Evolutionary conservation across 1,140 invertebrate genomes (phyloP).

Genomic region (Copidosoma floridanum): DNA sequence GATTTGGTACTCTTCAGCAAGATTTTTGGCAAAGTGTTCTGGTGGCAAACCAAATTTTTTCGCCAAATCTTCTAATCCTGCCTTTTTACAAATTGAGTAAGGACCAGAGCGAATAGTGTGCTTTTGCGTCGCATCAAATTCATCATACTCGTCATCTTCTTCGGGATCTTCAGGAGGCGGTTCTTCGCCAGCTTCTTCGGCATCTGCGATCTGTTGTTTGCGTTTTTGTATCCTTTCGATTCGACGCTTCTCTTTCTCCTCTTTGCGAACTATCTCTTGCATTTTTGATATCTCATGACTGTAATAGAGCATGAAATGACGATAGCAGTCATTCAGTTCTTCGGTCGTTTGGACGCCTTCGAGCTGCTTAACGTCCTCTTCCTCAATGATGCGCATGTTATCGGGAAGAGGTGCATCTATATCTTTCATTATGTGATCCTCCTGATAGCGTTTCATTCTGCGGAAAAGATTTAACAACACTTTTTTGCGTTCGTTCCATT

Average conservation of each 20-base stretch:
- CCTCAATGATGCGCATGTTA: slow-evolving; percentile 76
- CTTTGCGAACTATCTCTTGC: slow-evolving; percentile 68
- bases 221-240: slow-evolving; percentile 49
- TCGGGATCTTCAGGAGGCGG: slow-evolving; percentile 50
- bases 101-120: slow-evolving; percentile 83
- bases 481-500: slow-evolving; percentile 82
- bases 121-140: slow-evolving; percentile 69
- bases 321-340: slow-evolving; percentile 89
- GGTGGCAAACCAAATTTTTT: slow-evolving; percentile 94
- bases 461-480: slow-evolving; percentile 81
- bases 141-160: slow-evolving; percentile 60
- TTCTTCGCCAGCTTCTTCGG: slow-evolving; percentile 64
- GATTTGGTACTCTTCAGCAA: slow-evolving; percentile 94
- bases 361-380: slow-evolving; percentile 84
- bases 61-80: slow-evolving; percentile 80
- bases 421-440: slow-evolving; percentile 80
- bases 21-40: slow-evolving; percentile 95
- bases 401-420: slow-evolving; percentile 82
- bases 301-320: slow-evolving; percentile 93
- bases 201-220: slow-evolving; percentile 55
- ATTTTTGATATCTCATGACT: slow-evolving; percentile 81
- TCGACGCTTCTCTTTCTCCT: slow-evolving; percentile 60
- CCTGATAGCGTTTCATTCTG: slow-evolving; percentile 90
- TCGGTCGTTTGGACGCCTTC: slow-evolving; percentile 82
- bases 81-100: slow-evolving; percentile 82